Conservation (phyloP, 2,113 vertebrate species). For the Pelobates fuscus region DNA sequence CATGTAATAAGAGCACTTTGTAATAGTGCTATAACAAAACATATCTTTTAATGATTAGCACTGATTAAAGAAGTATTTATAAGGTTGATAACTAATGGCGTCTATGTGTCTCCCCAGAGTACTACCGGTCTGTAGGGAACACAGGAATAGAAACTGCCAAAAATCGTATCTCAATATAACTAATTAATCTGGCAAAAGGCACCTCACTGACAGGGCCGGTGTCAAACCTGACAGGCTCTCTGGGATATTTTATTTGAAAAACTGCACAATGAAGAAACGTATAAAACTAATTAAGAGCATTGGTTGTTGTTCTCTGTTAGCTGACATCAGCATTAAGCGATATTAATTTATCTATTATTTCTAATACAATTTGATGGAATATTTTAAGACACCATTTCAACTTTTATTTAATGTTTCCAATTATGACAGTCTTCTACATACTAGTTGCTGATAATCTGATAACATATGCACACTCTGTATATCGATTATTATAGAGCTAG, state of each 20-base stretch:
- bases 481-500: no score
- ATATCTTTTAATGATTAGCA: no score
- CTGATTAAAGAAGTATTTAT: no score
- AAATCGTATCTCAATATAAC: constrained; percentile 68
- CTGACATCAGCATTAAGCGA: constrained; percentile 36
- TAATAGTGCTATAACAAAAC: no score
- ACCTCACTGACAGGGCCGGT: constrained; percentile 57
- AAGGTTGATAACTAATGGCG: no score
- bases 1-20: no score
- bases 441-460: no score
- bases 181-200: constrained; percentile 73
- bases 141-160: constrained; percentile 71
- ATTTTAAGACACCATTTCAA: background rate
- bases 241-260: constrained; percentile 61
- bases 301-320: constrained; percentile 52
- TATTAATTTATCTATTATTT: constrained; percentile 29
- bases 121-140: constrained; percentile 65
- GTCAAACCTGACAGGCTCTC: constrained; percentile 53
- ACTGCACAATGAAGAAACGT: constrained; percentile 55
- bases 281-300: constrained; percentile 57
- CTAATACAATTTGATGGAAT: background rate
- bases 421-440: no score
- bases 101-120: constrained; percentile 60
- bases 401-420: background rate
- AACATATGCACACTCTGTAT: no score